A percentile compares a stretch with the other conserved stretches of the same genome.
These are phyloP conservation scores for Pediacus dermestoides DNA, from an alignment of 2,888 invertebrate species.

Conservation along the genomic window DNA sequence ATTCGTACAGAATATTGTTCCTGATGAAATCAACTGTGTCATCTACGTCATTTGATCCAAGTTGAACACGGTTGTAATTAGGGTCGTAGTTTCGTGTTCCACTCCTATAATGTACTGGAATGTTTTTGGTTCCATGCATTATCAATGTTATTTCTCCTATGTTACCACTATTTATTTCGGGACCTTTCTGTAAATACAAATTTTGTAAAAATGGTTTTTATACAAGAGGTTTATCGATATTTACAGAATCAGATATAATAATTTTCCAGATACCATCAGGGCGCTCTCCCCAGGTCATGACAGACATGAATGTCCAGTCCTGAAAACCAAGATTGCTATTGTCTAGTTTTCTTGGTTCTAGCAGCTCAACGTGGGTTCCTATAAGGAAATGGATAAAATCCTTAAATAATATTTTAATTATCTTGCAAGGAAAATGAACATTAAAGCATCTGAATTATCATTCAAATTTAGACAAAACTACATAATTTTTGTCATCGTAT, in stretches of 20 bases:
- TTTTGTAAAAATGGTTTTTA: conserved; percentile 8
- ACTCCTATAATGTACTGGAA: conserved; percentile 60
- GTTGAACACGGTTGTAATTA: conserved; percentile 51
- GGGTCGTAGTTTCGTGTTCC: conserved; percentile 56
- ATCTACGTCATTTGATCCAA: neutral
- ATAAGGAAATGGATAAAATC: conserved; percentile 10
- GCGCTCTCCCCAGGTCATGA: conserved; percentile 87
- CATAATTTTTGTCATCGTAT: no score
- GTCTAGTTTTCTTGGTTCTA: conserved; percentile 70
- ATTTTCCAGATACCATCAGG: conserved; percentile 68
- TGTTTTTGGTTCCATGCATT: conserved; percentile 68
- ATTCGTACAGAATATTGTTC: neutral
- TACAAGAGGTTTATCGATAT: conserved; percentile 5
- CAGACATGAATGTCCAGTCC: conserved; percentile 85
- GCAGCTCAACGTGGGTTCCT: conserved; percentile 69
- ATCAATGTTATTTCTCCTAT: conserved; percentile 59
- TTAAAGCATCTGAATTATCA: no score
- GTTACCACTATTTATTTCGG: conserved; percentile 54
- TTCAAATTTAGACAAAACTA: no score
- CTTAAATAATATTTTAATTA: no score
- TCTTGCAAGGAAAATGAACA: no score
- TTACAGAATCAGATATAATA: conserved; percentile 53
- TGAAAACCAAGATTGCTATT: conserved; percentile 66
- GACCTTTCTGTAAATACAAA: conserved; percentile 47
- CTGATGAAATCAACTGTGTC: no score